Evolutionary conservation across 1,140 invertebrate species (phyloP).

Genomic region (Scaptomyza hsui): DNA sequence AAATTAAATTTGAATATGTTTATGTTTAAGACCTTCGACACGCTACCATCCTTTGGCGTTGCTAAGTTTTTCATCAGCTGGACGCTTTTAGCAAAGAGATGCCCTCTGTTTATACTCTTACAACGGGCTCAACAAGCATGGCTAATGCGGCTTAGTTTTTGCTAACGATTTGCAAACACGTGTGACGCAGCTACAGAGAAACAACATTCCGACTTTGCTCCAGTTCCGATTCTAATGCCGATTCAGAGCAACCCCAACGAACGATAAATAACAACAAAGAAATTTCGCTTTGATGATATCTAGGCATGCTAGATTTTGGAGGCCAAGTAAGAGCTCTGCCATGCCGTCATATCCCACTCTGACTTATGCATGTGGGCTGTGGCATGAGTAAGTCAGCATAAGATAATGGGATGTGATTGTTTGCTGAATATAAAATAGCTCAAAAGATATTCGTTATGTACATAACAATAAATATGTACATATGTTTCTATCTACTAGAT

Average conservation of each 20-base stretch:
- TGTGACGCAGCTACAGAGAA: slow-evolving; percentile 29
- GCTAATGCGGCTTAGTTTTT: slow-evolving; percentile 76
- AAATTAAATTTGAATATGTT: too few species aligned
- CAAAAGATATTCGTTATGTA: neutral
- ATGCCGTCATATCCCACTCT: slow-evolving; percentile 30
- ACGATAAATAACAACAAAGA: slow-evolving; percentile 49
- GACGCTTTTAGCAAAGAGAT: slow-evolving; percentile 9
- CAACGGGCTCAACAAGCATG: slow-evolving; percentile 34
- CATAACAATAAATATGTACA: neutral
- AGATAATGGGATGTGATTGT: slow-evolving; percentile 38
- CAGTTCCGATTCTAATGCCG: neutral
- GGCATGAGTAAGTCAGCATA: slow-evolving; percentile 27
- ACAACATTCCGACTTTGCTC: neutral
- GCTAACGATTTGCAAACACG: slow-evolving; percentile 77
- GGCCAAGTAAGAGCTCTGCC: neutral
- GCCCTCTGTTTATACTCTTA: slow-evolving; percentile 18
- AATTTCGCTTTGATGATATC: slow-evolving; percentile 62
- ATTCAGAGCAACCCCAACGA: slow-evolving; percentile 7
- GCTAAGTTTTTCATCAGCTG: slow-evolving; percentile 49
- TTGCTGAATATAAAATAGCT: slow-evolving; percentile 1
- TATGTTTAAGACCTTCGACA: too few species aligned
- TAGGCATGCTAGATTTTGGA: slow-evolving; percentile 22
- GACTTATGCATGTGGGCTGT: slow-evolving; percentile 9
- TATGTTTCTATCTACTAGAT: neutral
- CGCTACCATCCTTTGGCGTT: neutral